Evolutionary conservation across 2,888 invertebrate genomes (phyloP).

Genomic region (Nomada ferruginata): DNA sequence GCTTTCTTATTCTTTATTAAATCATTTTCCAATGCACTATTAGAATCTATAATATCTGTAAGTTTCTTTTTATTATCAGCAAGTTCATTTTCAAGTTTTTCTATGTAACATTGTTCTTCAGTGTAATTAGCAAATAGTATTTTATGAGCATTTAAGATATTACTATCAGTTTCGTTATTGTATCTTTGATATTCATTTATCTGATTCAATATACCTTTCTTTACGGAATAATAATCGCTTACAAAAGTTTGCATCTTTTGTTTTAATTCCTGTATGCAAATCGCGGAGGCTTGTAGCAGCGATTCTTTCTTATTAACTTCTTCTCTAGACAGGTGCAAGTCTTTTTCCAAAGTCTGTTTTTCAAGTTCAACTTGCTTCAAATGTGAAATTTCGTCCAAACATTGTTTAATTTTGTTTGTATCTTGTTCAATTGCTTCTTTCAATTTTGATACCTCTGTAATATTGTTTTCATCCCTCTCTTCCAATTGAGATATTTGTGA

Average conservation of each 20-base stretch:
- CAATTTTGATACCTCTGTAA: constrained; percentile 28
- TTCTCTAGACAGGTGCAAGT: constrained; percentile 4
- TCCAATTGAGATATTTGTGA: constrained; percentile 31
- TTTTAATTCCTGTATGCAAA: constrained; percentile 5
- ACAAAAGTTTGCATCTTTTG: constrained; percentile 22
- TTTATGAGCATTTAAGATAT: constrained; percentile 26
- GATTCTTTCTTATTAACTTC: constrained; percentile 27
- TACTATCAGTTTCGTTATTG: constrained; percentile 18
- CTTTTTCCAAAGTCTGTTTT: constrained; percentile 48
- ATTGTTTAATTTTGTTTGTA: constrained; percentile 14
- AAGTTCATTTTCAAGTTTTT: constrained; percentile 38
- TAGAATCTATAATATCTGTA: constrained; percentile 20
- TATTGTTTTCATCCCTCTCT: constrained; percentile 40
- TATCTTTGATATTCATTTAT: constrained; percentile 42
- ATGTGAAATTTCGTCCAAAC: constrained; percentile 35
- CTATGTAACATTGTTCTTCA: constrained; percentile 35
- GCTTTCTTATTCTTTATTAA: constrained; percentile 36
- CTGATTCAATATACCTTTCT: constrained; percentile 28
- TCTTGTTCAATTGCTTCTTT: constrained; percentile 21
- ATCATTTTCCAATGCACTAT: constrained; percentile 41
- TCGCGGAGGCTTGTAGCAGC: constrained; percentile 19
- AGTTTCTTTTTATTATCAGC: constrained; percentile 40
- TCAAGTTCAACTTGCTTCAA: constrained; percentile 35
- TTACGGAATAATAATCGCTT: constrained; percentile 34
- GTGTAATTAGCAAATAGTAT: constrained; percentile 28